Percentiles rank a stretch among this genome's conserved stretches.
Evolutionary conservation across 2,888 invertebrate genomes (phyloP).

Genomic region (Nomada fucata): DNA sequence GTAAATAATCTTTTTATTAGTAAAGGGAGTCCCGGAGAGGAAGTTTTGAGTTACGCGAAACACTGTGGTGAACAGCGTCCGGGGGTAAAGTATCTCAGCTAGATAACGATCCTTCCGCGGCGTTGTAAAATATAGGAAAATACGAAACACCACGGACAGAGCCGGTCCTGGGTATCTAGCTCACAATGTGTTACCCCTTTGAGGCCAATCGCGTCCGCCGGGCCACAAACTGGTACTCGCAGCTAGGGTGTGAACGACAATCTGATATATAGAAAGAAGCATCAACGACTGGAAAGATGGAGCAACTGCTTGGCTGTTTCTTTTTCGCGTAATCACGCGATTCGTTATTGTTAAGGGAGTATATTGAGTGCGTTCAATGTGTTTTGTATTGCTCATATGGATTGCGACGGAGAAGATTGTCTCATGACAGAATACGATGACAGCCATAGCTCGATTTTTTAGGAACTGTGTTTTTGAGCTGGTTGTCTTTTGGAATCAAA

Average conservation of each 20-base stretch:
- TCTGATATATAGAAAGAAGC: conserved; percentile 16
- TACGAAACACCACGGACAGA: conserved; percentile 19
- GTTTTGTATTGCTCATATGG: no score
- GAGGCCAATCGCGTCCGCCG: conserved; percentile 17
- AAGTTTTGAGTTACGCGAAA: conserved; percentile 31
- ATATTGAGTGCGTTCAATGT: no score
- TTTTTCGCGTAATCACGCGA: conserved; percentile 32
- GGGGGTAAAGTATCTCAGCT: conserved; percentile 18
- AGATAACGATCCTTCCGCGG: conserved; percentile 29
- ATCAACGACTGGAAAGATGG: conserved; percentile 22
- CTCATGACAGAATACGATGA: no score
- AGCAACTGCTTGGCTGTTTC: conserved; percentile 10
- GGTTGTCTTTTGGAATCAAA: no score
- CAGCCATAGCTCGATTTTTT: no score
- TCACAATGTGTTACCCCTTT: conserved; percentile 22
- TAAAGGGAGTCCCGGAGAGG: not conserved
- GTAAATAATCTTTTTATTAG: conserved; percentile 30
- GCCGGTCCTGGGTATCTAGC: conserved; percentile 4
- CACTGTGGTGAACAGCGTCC: not conserved
- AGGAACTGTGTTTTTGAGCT: no score
- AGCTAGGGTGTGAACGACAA: conserved; percentile 25
- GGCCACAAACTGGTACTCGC: conserved; percentile 4
- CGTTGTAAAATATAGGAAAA: conserved; percentile 33
- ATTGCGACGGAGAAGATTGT: no score
- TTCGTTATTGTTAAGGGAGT: conserved; percentile 36